Evolutionary conservation across 2,797 vertebrate species (phyloP).

Genomic region (Sorex maritimensis): DNA sequence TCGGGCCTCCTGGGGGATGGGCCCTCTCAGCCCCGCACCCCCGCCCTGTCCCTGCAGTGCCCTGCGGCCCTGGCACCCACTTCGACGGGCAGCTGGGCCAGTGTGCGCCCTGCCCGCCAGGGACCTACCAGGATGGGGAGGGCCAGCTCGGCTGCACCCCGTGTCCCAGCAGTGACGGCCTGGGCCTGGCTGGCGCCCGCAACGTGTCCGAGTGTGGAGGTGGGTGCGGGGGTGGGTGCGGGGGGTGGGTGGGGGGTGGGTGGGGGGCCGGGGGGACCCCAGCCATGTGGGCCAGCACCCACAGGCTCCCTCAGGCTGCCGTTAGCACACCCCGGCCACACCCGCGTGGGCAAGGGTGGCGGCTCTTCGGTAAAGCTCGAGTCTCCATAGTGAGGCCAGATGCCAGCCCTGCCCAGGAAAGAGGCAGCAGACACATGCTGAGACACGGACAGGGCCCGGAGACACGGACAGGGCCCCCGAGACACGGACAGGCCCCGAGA

Average conservation of each 20-base stretch:
- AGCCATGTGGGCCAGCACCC: too few relatives aligned
- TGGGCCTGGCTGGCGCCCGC: slow-evolving; percentile 93
- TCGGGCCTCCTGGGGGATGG: too few relatives aligned
- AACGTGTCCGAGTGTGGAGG: slow-evolving; percentile 98
- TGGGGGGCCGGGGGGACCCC: rapidly evolving
- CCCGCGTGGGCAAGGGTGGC: too few relatives aligned
- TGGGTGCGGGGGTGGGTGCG: slow-evolving; percentile 83
- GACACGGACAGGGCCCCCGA: too few relatives aligned
- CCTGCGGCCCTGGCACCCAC: slow-evolving; percentile 95
- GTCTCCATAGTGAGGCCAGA: too few relatives aligned
- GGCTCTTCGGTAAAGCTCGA: too few relatives aligned
- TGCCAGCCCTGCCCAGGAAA: too few relatives aligned
- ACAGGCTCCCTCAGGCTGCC: too few relatives aligned
- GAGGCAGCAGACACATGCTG: too few relatives aligned
- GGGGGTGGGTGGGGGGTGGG: slow-evolving; percentile 90
- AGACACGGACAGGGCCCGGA: too few relatives aligned
- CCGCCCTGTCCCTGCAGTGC: slow-evolving; percentile 90
- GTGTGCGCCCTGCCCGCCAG: slow-evolving; percentile 94
- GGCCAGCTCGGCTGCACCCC: slow-evolving; percentile 97
- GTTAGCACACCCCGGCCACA: too few relatives aligned
- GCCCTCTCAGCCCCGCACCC: not conserved
- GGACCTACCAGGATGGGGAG: slow-evolving; percentile 96
- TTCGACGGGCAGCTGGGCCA: slow-evolving; percentile 95
- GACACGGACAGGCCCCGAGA: too few relatives aligned
- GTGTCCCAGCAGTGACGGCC: slow-evolving; percentile 95